Percentiles rank a stretch among this genome's conserved stretches.
Evolutionary conservation across 2,113 vertebrate genomes (phyloP).

Genomic region (Melanocharis versteri): DNA sequence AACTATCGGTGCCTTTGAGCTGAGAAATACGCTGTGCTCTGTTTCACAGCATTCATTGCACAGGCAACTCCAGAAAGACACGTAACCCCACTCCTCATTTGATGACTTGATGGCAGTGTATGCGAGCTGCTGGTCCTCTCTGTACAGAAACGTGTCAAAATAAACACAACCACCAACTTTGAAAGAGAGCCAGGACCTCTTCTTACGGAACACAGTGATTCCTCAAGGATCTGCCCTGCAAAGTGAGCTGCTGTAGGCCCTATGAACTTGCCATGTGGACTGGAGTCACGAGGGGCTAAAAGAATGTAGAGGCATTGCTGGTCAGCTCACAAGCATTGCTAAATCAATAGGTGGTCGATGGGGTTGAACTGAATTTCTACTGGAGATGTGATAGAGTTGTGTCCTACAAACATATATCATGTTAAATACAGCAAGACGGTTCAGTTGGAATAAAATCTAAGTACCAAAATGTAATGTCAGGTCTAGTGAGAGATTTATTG

Average conservation of each 20-base stretch:
- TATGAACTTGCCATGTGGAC: neutral
- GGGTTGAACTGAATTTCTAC: neutral
- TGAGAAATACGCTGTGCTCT: neutral
- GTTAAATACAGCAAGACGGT: neutral
- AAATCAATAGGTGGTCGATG: neutral
- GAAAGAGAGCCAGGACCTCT: neutral
- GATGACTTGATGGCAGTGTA: neutral
- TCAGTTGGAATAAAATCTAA: neutral
- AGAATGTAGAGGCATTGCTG: neutral
- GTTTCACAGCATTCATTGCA: neutral
- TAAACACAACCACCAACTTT: neutral
- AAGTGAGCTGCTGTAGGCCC: neutral
- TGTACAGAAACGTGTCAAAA: neutral
- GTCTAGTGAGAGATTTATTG: neutral
- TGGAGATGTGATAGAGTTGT: neutral
- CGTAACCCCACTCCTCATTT: rapidly evolving
- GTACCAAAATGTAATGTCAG: neutral
- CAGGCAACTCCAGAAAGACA: neutral
- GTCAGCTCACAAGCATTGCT: neutral
- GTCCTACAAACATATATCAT: neutral
- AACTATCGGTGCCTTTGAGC: neutral
- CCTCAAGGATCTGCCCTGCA: neutral
- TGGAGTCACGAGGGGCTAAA: neutral
- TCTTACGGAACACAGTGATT: neutral
- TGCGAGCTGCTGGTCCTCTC: neutral